These are phyloP conservation scores for Blomia tropicalis DNA, from an alignment of 2,888 invertebrate species.

Conservation along the genomic window DNA sequence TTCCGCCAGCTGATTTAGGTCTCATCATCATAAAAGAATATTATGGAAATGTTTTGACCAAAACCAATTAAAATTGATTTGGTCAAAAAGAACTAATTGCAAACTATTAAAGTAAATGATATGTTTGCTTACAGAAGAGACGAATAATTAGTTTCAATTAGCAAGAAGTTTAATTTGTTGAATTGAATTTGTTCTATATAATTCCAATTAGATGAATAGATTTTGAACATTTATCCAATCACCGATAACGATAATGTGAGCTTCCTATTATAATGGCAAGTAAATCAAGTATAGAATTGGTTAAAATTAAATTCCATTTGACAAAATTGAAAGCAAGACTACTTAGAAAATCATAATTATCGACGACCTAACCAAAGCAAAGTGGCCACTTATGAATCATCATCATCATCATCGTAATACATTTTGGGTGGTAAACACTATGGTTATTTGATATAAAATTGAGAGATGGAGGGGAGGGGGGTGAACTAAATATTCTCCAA, in stretches of 20 bases:
- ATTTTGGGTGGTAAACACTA: no score
- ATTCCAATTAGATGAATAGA: background rate
- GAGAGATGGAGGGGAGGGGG: no score
- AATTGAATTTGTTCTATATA: background rate
- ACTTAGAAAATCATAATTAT: no score
- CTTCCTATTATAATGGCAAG: background rate
- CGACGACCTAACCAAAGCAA: no score
- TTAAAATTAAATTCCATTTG: no score
- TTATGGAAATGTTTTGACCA: background rate
- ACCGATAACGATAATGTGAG: background rate
- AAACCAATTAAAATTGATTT: background rate
- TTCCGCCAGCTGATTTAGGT: slow-evolving; percentile 3
- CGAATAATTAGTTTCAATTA: background rate
- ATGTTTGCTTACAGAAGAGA: background rate
- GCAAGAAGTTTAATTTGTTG: background rate
- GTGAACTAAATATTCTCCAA: no score
- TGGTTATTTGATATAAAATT: no score
- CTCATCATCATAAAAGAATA: background rate
- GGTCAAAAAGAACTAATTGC: no score
- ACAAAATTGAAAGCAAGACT: no score
- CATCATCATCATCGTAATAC: no score
- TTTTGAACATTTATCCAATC: background rate
- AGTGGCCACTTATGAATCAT: no score
- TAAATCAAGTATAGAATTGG: background rate
- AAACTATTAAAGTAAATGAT: no score